Evolutionary conservation across 2,888 invertebrate species (phyloP), one percentile per base, ranked within the genome.

Genomic region (Mellilla xanthometata): DNA sequence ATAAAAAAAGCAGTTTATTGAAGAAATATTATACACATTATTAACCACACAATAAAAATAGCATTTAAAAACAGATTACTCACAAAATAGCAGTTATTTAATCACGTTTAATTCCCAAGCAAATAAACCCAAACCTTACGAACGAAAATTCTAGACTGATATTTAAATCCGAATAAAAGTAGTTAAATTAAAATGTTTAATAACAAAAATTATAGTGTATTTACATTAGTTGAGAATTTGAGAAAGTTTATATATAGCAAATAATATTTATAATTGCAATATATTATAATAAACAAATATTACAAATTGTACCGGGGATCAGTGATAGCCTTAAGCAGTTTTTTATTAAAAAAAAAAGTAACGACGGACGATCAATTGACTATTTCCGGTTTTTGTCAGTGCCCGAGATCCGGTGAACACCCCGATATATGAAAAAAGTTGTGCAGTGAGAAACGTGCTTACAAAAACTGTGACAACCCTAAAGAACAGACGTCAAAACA

Each of bases 101-200:
- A 67, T 60, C 67, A 70, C 64, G 58, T 71, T 70, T 72, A 68
- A 67, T 67, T 80, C 84, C 86, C 81, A 66, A 81, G 77, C 81
- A 81, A 82, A 67, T 78, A 76, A 75, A 79, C 80, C 83, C 78
- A 78, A 76, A 84, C 84, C 85, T 82, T 80, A 80, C 72, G 74
- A 89, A 81, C 87, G 87, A 89, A 89, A 88, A 83, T 81, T 76
- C n/a, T 89, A 89, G 89, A 89, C 89, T 89, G 89, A 89, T 85
- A 81, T 87, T 75, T 79, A 81, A 83, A 79, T 78, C 84, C 82
- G 79, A 78, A 81, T 82, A 81, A 68, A 64, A 65, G 74, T 58
- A 75, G 72, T 63, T 42, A 49, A 51, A 50, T 43, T 38, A 45
- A 52, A 53, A 49, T 62, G 24, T 22, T 28, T 36, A 58, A 50